Evolutionary conservation across 2,113 vertebrate species (phyloP).

Genomic region (Pterocles gutturalis): DNA sequence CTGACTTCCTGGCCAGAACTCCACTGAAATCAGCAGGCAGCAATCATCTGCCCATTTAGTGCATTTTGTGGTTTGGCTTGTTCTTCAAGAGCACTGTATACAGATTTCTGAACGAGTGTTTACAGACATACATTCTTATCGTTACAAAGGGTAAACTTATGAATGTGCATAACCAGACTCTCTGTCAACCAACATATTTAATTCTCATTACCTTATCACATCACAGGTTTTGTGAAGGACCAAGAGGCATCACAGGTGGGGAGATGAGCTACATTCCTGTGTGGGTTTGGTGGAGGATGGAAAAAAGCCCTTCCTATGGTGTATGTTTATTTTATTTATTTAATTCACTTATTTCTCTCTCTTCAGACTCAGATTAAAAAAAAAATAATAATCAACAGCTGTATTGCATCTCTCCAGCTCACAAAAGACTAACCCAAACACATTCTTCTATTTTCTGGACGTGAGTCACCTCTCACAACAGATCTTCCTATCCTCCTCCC

Average conservation of each 20-base stretch:
- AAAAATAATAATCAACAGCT: background rate
- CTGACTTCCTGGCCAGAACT: background rate
- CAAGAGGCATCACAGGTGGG: background rate
- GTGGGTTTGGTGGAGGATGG: background rate
- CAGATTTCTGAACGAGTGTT: background rate
- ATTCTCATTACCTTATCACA: background rate
- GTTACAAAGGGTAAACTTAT: background rate
- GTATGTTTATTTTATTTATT: background rate
- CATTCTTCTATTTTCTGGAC: background rate
- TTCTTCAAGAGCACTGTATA: background rate
- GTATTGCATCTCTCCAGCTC: background rate
- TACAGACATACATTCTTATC: background rate
- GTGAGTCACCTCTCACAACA: conserved; percentile 1
- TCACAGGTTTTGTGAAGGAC: background rate
- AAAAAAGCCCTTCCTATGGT: background rate
- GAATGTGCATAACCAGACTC: background rate
- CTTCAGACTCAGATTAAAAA: background rate
- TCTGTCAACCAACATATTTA: background rate
- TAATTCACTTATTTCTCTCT: background rate
- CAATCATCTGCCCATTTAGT: background rate
- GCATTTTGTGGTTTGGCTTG: background rate
- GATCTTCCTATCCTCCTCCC: background rate
- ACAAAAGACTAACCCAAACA: background rate
- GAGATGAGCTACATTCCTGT: background rate
- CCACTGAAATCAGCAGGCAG: background rate